Evolutionary conservation across 2,113 vertebrate species (phyloP).

Genomic region (Nettapus auritus): DNA sequence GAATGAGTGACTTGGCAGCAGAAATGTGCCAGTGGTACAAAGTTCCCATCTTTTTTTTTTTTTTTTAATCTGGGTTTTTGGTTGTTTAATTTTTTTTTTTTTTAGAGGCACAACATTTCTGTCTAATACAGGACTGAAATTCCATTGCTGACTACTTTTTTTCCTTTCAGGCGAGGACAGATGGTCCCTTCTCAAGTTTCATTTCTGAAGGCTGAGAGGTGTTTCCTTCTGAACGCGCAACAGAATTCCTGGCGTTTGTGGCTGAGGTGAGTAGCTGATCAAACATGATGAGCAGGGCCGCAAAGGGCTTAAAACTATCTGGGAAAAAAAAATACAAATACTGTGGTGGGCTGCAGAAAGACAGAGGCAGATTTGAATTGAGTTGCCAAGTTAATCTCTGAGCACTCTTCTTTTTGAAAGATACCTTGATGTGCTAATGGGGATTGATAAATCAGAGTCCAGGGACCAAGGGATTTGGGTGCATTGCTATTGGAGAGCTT

Average conservation of each 20-base stretch:
- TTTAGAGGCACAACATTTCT: background rate
- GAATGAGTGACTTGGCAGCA: background rate
- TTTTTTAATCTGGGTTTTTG: background rate
- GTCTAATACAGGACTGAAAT: background rate
- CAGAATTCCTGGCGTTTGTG: background rate
- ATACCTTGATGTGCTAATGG: background rate
- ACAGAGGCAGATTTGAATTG: background rate
- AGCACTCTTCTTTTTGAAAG: background rate
- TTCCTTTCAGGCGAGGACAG: background rate
- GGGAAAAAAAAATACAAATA: background rate
- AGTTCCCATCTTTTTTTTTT: background rate
- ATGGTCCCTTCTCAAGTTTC: background rate
- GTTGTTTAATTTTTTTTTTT: fast-evolving
- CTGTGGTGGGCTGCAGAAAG: background rate
- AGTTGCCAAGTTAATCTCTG: background rate
- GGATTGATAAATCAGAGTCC: background rate
- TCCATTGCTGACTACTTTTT: background rate
- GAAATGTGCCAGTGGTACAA: background rate
- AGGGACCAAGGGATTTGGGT: background rate
- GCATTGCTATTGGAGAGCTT: background rate
- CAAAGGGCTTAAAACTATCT: background rate
- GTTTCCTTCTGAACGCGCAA: fast-evolving
- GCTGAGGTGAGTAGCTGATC: background rate
- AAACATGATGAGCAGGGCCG: background rate
- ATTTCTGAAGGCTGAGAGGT: background rate